These are phyloP conservation scores for Harpagifer antarcticus DNA, from an alignment of 2,797 vertebrate species.

Conservation along the genomic window DNA sequence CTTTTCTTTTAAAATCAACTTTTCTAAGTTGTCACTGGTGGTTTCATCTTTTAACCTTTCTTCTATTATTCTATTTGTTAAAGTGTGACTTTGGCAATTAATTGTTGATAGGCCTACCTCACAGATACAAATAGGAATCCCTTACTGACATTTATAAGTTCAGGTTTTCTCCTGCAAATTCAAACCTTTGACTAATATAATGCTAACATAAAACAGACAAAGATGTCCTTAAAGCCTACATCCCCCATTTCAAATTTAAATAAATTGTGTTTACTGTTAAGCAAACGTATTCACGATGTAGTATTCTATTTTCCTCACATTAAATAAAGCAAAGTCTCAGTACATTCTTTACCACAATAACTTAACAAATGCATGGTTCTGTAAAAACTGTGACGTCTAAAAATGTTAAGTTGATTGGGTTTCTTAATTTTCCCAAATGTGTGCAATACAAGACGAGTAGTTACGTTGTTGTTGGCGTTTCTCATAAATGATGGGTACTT, in stretches of 20 bases:
- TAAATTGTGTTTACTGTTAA: background rate
- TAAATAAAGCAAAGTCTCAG: background rate
- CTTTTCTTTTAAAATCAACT: too few relatives aligned
- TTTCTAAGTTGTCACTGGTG: background rate
- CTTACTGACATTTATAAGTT: accelerated
- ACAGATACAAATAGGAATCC: background rate
- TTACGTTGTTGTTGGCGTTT: background rate
- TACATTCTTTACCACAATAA: background rate
- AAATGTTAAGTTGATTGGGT: background rate
- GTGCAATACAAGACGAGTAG: accelerated
- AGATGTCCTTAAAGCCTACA: background rate
- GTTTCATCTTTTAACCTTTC: background rate
- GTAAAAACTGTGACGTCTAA: background rate
- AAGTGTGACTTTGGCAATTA: background rate
- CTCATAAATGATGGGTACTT: background rate
- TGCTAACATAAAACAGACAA: background rate
- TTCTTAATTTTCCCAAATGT: background rate
- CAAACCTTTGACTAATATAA: too few relatives aligned
- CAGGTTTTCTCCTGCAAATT: background rate
- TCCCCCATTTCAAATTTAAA: too few relatives aligned
- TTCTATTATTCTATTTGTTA: background rate
- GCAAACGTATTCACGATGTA: accelerated
- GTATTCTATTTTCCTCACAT: background rate
- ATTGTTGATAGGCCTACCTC: background rate
- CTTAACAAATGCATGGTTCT: too few relatives aligned